phyloP scores from a whole-genome alignment of 64 coral and sea anemone species.

The Pocillopora damicornis region DNA sequence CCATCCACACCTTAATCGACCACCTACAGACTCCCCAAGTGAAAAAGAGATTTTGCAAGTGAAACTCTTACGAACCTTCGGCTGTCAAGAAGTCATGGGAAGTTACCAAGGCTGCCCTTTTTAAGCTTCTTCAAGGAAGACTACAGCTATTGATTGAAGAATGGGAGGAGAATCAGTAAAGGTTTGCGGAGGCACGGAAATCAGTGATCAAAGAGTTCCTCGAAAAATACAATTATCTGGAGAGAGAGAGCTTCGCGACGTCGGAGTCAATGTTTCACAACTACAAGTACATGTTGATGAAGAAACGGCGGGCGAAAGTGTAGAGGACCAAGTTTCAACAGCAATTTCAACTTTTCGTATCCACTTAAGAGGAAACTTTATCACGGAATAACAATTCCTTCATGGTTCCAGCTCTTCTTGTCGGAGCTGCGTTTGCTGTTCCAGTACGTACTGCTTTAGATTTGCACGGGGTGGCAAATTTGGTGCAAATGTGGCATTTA shows the following conservation, averaged over 20 bases:
- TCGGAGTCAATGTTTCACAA: conserved; percentile 9
- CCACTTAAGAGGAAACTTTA: not conserved
- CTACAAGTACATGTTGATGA: not conserved
- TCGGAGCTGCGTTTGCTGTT: not conserved
- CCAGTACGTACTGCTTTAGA: not conserved
- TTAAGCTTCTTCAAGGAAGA: not conserved
- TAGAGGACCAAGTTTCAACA: not conserved
- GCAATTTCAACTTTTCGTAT: not conserved
- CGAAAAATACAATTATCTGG: conserved; percentile 7
- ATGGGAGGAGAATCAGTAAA: conserved; percentile 23
- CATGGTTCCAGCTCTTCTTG: not conserved
- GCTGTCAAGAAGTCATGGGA: conserved; percentile 29
- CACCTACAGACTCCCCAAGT: not conserved
- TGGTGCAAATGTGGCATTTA: too few relatives aligned
- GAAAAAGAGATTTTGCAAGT: conserved; percentile 18
- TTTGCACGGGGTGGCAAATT: too few relatives aligned
- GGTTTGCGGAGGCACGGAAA: conserved; percentile 4
- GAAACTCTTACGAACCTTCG: conserved; percentile 12
- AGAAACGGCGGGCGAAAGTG: too few relatives aligned
- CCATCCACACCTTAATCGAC: not conserved
- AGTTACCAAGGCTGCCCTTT: not conserved
- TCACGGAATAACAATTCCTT: not conserved
- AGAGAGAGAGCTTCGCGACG: conserved; percentile 13
- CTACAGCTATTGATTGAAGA: conserved; percentile 13
- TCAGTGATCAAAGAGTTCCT: conserved; percentile 13